Percentiles rank a stretch among this genome's conserved stretches.
Conservation (phyloP, 2,888 invertebrate genomes). For the Mamestra brassicae region DNA sequence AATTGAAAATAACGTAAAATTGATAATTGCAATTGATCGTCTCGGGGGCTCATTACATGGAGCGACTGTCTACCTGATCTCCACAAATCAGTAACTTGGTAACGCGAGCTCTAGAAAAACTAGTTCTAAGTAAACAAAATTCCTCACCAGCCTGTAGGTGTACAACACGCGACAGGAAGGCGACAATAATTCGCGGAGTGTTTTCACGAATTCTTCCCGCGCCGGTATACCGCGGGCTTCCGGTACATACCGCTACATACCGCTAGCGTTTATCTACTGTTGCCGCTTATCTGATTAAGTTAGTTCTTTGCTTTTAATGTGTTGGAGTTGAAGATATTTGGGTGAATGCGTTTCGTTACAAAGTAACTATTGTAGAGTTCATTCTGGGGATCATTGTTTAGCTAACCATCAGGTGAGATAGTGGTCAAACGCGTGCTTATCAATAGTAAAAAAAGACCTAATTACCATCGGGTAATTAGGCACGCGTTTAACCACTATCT, state of each 20-base stretch:
- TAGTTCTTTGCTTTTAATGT: slow-evolving; percentile 47
- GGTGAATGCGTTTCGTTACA: not conserved
- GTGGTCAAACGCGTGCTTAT: too few relatives aligned
- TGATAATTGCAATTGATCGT: too few relatives aligned
- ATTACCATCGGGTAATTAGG: too few relatives aligned
- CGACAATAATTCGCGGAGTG: slow-evolving; percentile 85
- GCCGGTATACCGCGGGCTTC: slow-evolving; percentile 66
- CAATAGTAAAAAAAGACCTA: too few relatives aligned
- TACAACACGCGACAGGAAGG: slow-evolving; percentile 82
- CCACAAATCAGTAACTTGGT: too few relatives aligned
- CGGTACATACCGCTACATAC: slow-evolving; percentile 53
- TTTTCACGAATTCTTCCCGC: slow-evolving; percentile 88
- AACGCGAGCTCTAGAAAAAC: not conserved
- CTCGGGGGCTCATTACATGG: too few relatives aligned
- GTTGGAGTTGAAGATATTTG: slow-evolving; percentile 20
- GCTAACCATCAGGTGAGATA: too few relatives aligned
- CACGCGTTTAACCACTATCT: too few relatives aligned
- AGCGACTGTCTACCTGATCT: too few relatives aligned
- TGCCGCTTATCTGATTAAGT: slow-evolving; percentile 48
- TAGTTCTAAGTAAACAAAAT: not conserved
- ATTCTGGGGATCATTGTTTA: not conserved
- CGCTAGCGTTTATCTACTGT: slow-evolving; percentile 45
- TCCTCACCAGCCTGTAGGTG: slow-evolving; percentile 58
- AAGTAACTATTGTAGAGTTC: not conserved
- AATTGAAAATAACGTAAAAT: too few relatives aligned